Percentiles rank a stretch among this genome's conserved stretches.
These are phyloP conservation scores for Canis aureus DNA, from an alignment of 2,113 vertebrate genomes.

Conservation along the genomic window DNA sequence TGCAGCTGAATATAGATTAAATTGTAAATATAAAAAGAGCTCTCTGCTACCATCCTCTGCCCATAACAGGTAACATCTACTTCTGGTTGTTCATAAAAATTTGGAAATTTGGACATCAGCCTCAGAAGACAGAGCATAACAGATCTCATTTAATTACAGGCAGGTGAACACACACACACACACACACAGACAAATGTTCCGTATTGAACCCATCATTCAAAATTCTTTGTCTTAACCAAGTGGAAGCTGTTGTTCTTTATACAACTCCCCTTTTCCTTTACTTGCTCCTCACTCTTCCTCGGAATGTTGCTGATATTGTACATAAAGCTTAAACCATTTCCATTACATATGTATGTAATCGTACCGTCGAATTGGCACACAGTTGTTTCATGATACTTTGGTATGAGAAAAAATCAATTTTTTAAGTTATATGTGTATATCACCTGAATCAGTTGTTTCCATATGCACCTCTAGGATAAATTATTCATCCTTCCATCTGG, in stretches of 20 bases:
- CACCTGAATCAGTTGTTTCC: not conserved
- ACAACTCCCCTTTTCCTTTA: not conserved
- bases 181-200: not conserved
- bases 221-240: not conserved
- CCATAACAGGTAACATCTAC: constrained; percentile 20
- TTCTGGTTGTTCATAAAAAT: not conserved
- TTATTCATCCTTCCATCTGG: constrained; percentile 37
- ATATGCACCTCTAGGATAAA: not conserved
- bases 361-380: not conserved
- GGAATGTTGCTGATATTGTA: not conserved
- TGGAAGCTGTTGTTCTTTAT: not conserved
- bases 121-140: not conserved
- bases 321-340: not conserved
- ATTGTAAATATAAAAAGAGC: constrained; percentile 47
- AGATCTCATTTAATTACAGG: not conserved
- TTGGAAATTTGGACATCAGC: not conserved
- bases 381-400: not conserved
- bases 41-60: constrained; percentile 77
- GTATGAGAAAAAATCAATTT: too few species aligned
- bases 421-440: too few species aligned
- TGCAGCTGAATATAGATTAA: not conserved
- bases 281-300: not conserved
- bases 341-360: not conserved
- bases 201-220: not conserved
- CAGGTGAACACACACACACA: not conserved